Percentiles rank a stretch among this genome's conserved stretches.
These are phyloP conservation scores for Heliothis peltigera DNA, from an alignment of 2,888 invertebrate species.

Conservation along the genomic window DNA sequence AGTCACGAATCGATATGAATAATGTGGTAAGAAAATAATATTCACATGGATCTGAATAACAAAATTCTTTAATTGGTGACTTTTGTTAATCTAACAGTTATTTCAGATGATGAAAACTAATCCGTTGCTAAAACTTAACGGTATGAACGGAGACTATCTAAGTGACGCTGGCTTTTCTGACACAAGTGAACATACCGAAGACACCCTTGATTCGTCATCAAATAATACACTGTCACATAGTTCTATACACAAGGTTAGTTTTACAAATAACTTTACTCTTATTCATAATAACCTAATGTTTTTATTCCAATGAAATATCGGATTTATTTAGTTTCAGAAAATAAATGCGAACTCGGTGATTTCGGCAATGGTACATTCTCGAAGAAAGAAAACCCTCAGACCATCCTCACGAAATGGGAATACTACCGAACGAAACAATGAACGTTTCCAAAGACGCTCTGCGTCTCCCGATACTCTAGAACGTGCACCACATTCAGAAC, in stretches of 20 bases:
- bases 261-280: not conserved
- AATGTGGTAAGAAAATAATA: slow-evolving; percentile 78
- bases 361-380: slow-evolving; percentile 85
- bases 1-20: slow-evolving; percentile 83
- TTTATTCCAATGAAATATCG: not conserved
- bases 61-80: not conserved
- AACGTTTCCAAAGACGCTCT: slow-evolving; percentile 80
- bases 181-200: slow-evolving; percentile 82
- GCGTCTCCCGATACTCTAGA: slow-evolving; percentile 84
- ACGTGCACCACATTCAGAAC: slow-evolving; percentile 85
- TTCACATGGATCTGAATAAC: not conserved
- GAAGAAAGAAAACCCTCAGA: slow-evolving; percentile 79
- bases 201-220: slow-evolving; percentile 78
- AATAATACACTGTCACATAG: slow-evolving; percentile 74
- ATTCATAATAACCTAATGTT: slow-evolving; percentile 24
- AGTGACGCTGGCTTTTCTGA: slow-evolving; percentile 83
- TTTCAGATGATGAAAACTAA: slow-evolving; percentile 85
- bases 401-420: slow-evolving; percentile 73
- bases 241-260: slow-evolving; percentile 75
- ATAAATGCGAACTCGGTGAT: slow-evolving; percentile 77
- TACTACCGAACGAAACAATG: slow-evolving; percentile 75
- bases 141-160: slow-evolving; percentile 75
- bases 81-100: not conserved
- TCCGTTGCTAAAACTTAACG: slow-evolving; percentile 80
- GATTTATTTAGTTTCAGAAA: slow-evolving; percentile 78